A percentile compares a stretch with the other conserved stretches of the same genome.
Conservation (phyloP, 2,113 vertebrate species). For the Sialia sialis region DNA sequence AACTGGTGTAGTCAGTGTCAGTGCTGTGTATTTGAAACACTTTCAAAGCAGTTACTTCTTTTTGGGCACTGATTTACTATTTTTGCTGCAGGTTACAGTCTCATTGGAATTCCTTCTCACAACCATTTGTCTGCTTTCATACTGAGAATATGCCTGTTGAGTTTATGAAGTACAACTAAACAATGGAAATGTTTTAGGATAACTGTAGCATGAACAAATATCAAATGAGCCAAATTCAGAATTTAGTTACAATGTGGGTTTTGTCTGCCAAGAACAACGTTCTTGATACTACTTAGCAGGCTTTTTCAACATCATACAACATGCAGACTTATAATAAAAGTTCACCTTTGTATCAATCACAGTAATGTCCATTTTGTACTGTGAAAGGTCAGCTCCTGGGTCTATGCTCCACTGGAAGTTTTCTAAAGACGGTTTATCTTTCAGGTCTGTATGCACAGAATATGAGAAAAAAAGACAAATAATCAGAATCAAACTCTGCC, state of each 20-base stretch:
- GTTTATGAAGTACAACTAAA: neutral
- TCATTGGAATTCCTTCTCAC: neutral
- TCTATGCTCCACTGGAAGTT: constrained; percentile 90
- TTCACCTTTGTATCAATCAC: constrained; percentile 78
- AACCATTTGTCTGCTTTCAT: neutral
- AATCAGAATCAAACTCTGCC: neutral
- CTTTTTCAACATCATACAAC: neutral
- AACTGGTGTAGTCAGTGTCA: neutral
- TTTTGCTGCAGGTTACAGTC: neutral
- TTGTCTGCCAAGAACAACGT: neutral
- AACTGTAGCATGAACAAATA: neutral
- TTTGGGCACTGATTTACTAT: neutral
- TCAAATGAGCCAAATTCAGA: neutral
- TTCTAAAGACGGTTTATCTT: constrained; percentile 68
- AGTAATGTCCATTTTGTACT: constrained; percentile 78
- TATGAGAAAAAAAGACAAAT: neutral
- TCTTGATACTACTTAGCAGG: neutral
- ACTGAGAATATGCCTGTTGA: neutral
- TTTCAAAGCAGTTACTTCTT: neutral
- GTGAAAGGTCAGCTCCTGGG: constrained; percentile 83
- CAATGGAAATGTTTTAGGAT: neutral
- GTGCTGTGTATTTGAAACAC: neutral
- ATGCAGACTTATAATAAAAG: neutral
- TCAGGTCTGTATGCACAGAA: constrained; percentile 1
- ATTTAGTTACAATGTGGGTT: neutral